These are phyloP conservation scores for Netelia virgata DNA, from an alignment of 2,888 invertebrate species.

Conservation along the genomic window DNA sequence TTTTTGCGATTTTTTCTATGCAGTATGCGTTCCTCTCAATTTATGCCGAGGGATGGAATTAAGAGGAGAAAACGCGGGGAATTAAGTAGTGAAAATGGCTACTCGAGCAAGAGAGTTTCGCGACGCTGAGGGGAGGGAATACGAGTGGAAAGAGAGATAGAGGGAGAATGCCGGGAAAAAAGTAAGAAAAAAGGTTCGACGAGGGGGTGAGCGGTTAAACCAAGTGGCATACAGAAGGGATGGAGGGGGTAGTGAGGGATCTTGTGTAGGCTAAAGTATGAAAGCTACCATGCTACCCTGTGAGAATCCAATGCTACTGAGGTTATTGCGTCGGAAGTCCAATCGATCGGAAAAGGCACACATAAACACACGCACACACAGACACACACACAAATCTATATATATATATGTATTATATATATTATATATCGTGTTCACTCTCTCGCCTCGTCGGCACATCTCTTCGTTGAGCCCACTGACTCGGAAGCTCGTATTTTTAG, in stretches of 20 bases:
- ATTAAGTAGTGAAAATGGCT: conserved; percentile 49
- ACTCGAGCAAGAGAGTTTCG: conserved; percentile 49
- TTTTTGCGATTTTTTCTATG: neutral
- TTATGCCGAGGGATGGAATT: conserved; percentile 42
- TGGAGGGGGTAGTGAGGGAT: conserved; percentile 18
- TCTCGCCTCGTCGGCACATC: conserved; percentile 64
- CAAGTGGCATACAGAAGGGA: neutral
- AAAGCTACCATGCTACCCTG: conserved; percentile 48
- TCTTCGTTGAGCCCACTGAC: conserved; percentile 65
- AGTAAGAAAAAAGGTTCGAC: conserved; percentile 37
- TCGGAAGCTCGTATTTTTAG: conserved; percentile 71
- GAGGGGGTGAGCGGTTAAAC: conserved; percentile 4
- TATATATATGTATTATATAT: too few species aligned
- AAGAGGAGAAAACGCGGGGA: conserved; percentile 50
- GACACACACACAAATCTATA: neutral
- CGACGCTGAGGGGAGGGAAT: neutral
- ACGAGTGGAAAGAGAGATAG: conserved; percentile 6
- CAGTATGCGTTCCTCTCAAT: conserved; percentile 5
- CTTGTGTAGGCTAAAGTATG: conserved; percentile 58
- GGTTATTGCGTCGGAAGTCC: conserved; percentile 71
- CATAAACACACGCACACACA: conserved; percentile 11
- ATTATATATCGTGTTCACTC: neutral
- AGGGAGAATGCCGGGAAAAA: conserved; percentile 10
- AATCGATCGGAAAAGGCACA: conserved; percentile 67
- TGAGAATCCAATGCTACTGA: conserved; percentile 63